Evolutionary conservation across 1,140 invertebrate genomes (phyloP).

Genomic region (Drosophila hydei): DNA sequence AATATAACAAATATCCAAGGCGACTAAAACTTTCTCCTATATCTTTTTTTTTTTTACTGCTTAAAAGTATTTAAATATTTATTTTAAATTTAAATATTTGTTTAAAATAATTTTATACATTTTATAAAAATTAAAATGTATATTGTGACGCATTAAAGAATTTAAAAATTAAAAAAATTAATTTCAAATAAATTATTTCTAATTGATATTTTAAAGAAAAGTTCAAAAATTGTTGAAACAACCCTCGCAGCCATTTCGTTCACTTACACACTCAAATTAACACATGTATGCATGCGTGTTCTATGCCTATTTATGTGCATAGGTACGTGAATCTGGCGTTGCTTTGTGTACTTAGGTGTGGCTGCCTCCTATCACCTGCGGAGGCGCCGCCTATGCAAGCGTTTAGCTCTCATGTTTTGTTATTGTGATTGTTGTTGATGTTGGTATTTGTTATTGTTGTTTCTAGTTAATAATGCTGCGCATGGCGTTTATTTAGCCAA

Average conservation of each 20-base stretch:
- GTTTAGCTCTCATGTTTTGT: constrained; percentile 27
- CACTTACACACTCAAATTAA: constrained; percentile 38
- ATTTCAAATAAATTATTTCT: too few relatives aligned
- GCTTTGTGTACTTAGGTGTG: constrained; percentile 17
- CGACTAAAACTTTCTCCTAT: background rate
- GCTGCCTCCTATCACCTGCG: background rate
- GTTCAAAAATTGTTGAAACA: background rate
- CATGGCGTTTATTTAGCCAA: constrained; percentile 64
- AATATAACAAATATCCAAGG: background rate
- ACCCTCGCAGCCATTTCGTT: constrained; percentile 32
- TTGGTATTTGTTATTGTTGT: constrained; percentile 36
- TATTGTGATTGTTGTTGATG: constrained; percentile 57
- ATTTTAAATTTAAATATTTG: too few relatives aligned
- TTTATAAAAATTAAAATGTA: too few relatives aligned
- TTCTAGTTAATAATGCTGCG: constrained; percentile 49
- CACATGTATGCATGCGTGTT: constrained; percentile 8
- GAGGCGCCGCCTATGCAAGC: constrained; percentile 4
- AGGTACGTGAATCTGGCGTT: constrained; percentile 13
- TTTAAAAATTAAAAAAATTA: too few relatives aligned
- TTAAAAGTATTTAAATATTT: too few relatives aligned
- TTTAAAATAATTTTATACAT: too few relatives aligned
- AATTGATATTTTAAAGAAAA: too few relatives aligned
- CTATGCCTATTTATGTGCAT: constrained; percentile 11
- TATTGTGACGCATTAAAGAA: too few relatives aligned
- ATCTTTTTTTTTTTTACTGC: too few relatives aligned